A percentile compares a stretch with the other conserved stretches of the same genome.
Conservation (phyloP, 92 coral and sea anemone genomes). For the Parazoanthus darwini region DNA sequence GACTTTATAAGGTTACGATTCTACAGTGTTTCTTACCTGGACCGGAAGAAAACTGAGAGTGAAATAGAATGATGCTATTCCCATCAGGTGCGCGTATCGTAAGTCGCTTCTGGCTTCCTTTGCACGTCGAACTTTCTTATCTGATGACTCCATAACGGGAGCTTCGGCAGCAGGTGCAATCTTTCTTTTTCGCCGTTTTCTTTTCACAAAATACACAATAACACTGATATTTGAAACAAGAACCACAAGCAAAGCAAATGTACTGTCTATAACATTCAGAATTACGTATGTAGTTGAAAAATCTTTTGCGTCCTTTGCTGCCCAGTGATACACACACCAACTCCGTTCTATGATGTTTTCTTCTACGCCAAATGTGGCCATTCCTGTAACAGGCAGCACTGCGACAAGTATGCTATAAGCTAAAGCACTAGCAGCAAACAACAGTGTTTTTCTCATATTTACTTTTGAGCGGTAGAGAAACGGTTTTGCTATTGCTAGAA, state of each 20-base stretch:
- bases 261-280: constrained; percentile 43
- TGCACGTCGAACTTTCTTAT: background rate
- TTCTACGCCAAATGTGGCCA: constrained; percentile 16
- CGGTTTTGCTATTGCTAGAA: constrained; percentile 64
- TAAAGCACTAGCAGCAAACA: constrained; percentile 38
- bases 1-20: background rate
- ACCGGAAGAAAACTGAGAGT: constrained; percentile 50
- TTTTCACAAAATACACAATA: constrained; percentile 56
- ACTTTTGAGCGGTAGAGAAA: constrained; percentile 64
- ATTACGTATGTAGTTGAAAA: constrained; percentile 48
- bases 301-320: constrained; percentile 30
- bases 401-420: constrained; percentile 50
- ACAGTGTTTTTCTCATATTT: constrained; percentile 44
- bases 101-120: constrained; percentile 47
- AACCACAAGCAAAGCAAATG: constrained; percentile 46
- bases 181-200: constrained; percentile 40
- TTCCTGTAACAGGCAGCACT: constrained; percentile 50
- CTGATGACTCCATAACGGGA: constrained; percentile 1
- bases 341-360: constrained; percentile 31
- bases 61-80: constrained; percentile 46
- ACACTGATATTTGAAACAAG: constrained; percentile 62
- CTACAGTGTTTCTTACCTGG: constrained; percentile 47
- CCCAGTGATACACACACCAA: constrained; percentile 63
- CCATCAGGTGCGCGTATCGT: constrained; percentile 66
- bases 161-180: constrained; percentile 42